A percentile compares a stretch with the other conserved stretches of the same genome.
These are phyloP conservation scores for Tipula unca DNA, from an alignment of 2,888 invertebrate species.

Conservation along the genomic window DNA sequence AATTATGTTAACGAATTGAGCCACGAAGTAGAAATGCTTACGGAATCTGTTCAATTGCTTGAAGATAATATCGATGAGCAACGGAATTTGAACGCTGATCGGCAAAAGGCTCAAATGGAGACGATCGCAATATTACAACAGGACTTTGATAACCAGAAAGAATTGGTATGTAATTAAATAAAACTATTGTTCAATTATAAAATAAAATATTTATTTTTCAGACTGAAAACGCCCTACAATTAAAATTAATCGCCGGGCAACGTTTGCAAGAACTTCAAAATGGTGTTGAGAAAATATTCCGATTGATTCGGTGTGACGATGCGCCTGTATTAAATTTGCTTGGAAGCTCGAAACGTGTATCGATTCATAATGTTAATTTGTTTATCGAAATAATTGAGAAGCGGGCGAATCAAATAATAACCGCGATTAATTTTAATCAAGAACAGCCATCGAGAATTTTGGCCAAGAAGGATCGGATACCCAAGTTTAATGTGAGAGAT, in stretches of 20 bases:
- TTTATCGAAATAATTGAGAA: constrained; percentile 77
- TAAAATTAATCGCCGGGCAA: constrained; percentile 28
- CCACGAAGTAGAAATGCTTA: constrained; percentile 66
- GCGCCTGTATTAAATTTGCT: constrained; percentile 62
- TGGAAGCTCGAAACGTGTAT: constrained; percentile 63
- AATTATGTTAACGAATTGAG: constrained; percentile 86
- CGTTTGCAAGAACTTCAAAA: constrained; percentile 38
- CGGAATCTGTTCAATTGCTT: constrained; percentile 56
- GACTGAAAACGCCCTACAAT: constrained; percentile 18
- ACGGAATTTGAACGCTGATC: constrained; percentile 21
- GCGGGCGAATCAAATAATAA: constrained; percentile 43
- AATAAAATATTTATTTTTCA: neutral
- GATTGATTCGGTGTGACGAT: constrained; percentile 60
- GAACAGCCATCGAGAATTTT: constrained; percentile 37
- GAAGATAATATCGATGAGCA: constrained; percentile 46
- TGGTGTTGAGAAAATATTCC: constrained; percentile 46
- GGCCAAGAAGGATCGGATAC: constrained; percentile 38
- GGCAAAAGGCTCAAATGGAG: constrained; percentile 22
- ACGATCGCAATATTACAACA: constrained; percentile 23
- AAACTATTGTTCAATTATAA: neutral
- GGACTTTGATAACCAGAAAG: constrained; percentile 1
- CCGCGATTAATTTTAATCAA: constrained; percentile 33
- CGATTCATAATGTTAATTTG: constrained; percentile 66
- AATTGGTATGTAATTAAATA: constrained; percentile 19
- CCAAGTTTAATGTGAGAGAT: constrained; percentile 41